A percentile compares a stretch with the other conserved stretches of the same genome.
phyloP scores from a whole-genome alignment of 2,888 invertebrate species.

The Liodrosophila aerea region DNA sequence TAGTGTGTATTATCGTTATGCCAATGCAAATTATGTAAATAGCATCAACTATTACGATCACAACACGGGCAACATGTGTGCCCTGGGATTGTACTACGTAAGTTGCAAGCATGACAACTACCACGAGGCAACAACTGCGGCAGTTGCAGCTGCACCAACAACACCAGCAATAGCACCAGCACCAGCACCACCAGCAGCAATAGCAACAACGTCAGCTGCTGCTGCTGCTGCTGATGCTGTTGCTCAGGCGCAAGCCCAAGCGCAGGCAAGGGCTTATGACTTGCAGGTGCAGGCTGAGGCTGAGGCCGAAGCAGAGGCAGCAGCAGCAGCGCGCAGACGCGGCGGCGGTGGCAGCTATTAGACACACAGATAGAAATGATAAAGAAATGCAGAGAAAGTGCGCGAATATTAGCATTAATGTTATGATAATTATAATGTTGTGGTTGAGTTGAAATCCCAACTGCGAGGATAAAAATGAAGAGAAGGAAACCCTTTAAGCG shows the following conservation, averaged over 20 bases:
- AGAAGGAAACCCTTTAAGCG: no score
- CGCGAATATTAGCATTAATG: no score
- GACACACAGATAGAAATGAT: no score
- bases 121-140: conserved; percentile 5
- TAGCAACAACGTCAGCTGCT: not conserved
- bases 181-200: not conserved
- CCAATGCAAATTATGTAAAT: conserved; percentile 28
- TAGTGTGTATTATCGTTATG: conserved; percentile 32
- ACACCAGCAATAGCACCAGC: not conserved
- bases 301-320: not conserved
- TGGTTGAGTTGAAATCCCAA: not conserved
- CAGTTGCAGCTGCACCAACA: not conserved
- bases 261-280: no score
- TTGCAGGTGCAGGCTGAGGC: not conserved
- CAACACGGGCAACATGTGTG: conserved; percentile 22
- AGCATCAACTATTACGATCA: conserved; percentile 32
- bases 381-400: not conserved
- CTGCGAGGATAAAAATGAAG: no score
- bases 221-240: not conserved
- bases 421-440: no score
- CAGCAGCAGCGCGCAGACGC: not conserved
- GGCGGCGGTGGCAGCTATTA: no score
- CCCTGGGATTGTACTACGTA: conserved; percentile 37
- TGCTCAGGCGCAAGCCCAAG: not conserved
- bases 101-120: conserved; percentile 9